phyloP scores from a whole-genome alignment of 1,140 invertebrate species.

The Mizuhopecten yessoensis region DNA sequence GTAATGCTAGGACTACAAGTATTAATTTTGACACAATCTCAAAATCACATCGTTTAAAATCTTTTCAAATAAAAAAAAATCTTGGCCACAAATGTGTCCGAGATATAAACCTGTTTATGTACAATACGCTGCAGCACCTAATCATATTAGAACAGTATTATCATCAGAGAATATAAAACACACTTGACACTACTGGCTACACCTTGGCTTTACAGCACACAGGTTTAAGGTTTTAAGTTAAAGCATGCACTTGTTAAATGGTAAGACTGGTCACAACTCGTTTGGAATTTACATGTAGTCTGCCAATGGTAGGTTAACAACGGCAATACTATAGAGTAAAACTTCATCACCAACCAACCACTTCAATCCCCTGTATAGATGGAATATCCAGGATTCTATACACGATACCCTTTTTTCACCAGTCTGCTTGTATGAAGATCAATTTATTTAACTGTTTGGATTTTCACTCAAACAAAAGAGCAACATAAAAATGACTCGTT shows the following conservation, averaged over 20 bases:
- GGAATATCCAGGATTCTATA: too few species aligned
- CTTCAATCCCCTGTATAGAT: too few species aligned
- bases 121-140: constrained; percentile 25
- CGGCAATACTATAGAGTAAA: too few species aligned
- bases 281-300: too few species aligned
- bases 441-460: background rate
- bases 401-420: too few species aligned
- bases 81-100: constrained; percentile 9
- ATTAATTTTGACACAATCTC: background rate
- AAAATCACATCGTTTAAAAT: background rate
- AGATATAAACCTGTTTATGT: background rate
- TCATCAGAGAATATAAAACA: background rate
- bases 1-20: background rate
- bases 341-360: too few species aligned
- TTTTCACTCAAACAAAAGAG: background rate
- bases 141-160: background rate
- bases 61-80: background rate
- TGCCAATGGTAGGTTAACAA: too few species aligned
- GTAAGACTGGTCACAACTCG: background rate
- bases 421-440: too few species aligned
- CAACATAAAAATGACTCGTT: background rate
- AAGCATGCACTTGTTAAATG: background rate
- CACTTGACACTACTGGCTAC: background rate
- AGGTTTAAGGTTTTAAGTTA: background rate
- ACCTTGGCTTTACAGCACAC: background rate